Base-by-base conservation (phyloP, 1,140 invertebrate species). In the Planococcus citri region DNA sequence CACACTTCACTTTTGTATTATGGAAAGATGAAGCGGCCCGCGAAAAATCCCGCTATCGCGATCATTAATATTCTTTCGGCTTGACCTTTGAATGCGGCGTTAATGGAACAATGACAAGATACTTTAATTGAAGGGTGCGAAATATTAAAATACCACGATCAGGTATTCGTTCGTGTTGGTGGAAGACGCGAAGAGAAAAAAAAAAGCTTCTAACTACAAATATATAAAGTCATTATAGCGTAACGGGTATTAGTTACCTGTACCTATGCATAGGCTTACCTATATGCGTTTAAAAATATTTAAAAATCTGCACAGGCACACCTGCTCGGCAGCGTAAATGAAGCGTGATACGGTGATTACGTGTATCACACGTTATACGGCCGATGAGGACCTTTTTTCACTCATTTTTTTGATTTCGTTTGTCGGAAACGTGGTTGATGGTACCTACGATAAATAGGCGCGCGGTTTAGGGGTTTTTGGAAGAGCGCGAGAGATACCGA, bases 351-450 rank as follows among this genome's bases (percentile, higher is more conserved):
- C 17, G 4, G 60, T 64, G 60, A 64, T 64, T 64, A 64, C 4
- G 57, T n/a, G 21, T n/a, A 58, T 8, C 4, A 58, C 21, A n/a
- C n/a, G n/a, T n/a, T n/a, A n/a, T n/a, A n/a, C n/a, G 33, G 6
- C 8, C 6, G 57, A 60, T 4, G n/a, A 60, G 20, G 20, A 37
- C 57, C 17, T 22, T 60, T 60, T 60, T 60, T 60, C 21, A n/a
- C n/a, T n/a, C n/a, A n/a, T n/a, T n/a, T n/a, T n/a, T 58, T 64
- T 64, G 21, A 64, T 64, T 64, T 64, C 60, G 60, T 64, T 64
- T 64, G 60, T 64, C 21, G 60, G 60, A 64, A 64, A 25, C 21
- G 60, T 64, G 10, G 10, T 64, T 12, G 60, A 64, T 64, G 60
- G 9, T 9, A 58, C 17, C 22, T 20, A 17, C 25, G 21, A 64